Base-by-base conservation (phyloP, 1,140 invertebrate genomes). In the Hylaeus anthracinus region DNA sequence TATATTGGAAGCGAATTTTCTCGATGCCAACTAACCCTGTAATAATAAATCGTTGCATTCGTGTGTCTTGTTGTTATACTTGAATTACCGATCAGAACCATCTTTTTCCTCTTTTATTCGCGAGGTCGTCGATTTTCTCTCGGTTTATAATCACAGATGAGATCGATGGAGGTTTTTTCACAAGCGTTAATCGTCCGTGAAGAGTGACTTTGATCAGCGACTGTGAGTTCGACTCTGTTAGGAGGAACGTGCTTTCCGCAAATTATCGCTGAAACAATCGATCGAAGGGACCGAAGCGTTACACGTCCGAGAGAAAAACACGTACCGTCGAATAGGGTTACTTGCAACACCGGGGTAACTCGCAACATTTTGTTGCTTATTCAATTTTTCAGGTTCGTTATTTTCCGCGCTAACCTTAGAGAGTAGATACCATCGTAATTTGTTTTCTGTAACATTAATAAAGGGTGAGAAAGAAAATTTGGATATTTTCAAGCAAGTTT, bases 231-330 rank as follows among this genome's bases (percentile, higher is more conserved):
- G 9, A n/a, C 4, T 5, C n/a, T 72, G 26, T 60, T 48, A 2
- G 26, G 48, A 53, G 65, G 45, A n/a, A 26, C 9, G 15, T 26
- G 26, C 14, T 51, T 67, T 67, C 5, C 14, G 72, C 15, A 41
- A 65, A 43, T 64, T 66, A 58, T 66, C 45, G 41, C 12, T 58
- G 3, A 53, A 43, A n/a, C 39, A 14, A 71, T 71, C 69, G 56
- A 63, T 65, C 45, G 64, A 45, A 15, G 1, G 43, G n/a, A 53
- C 15, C 12, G 65, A 51, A 37, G 39, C 15, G 39, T 55, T 26
- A 12, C 9, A 53, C 1, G 37, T 55, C 43, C 10, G 15, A 0
- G 8, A 0, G 37, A 45, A 56, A 51, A 15, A 41, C 15, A 12
- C 51, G 43, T 26, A 26, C 26, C 26, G 26, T 26, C 26, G 26